Conservation (phyloP, 92 coral and sea anemone genomes). For the Heliopora coerulea region DNA sequence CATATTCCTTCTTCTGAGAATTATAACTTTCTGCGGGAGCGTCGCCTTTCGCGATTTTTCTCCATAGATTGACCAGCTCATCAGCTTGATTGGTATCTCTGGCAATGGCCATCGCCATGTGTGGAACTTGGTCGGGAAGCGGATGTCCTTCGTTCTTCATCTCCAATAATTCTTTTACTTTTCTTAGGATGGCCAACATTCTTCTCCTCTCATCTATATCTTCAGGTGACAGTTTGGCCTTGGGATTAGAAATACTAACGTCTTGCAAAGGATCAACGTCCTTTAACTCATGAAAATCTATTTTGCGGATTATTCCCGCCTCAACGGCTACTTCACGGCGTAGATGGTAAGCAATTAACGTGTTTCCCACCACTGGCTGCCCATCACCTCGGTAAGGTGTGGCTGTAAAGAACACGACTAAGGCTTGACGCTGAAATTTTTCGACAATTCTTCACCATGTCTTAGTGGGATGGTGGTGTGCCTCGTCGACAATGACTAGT, state of each 20-base stretch:
- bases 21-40: neutral
- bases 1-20: neutral
- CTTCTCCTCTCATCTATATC: neutral
- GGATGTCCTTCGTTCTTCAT: constrained; percentile 2
- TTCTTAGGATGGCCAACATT: neutral
- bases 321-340: constrained; percentile 6
- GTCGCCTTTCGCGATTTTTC: neutral
- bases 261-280: neutral
- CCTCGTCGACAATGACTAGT: constrained; percentile 51
- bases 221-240: no score
- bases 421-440: constrained; percentile 19
- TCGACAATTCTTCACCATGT: constrained; percentile 43
- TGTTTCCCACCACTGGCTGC: neutral
- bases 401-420: constrained; percentile 54
- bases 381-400: constrained; percentile 51
- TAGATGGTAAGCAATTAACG: constrained; percentile 26
- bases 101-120: constrained; percentile 57
- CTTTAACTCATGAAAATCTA: neutral
- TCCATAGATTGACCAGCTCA: constrained; percentile 17
- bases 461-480: constrained; percentile 44
- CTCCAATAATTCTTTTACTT: constrained; percentile 4
- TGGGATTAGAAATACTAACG: neutral
- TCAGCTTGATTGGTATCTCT: constrained; percentile 18
- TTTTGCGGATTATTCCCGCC: constrained; percentile 39
- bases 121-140: constrained; percentile 39